Evolutionary conservation across 2,797 vertebrate genomes (phyloP).

Genomic region (Peromyscus aztecus): DNA sequence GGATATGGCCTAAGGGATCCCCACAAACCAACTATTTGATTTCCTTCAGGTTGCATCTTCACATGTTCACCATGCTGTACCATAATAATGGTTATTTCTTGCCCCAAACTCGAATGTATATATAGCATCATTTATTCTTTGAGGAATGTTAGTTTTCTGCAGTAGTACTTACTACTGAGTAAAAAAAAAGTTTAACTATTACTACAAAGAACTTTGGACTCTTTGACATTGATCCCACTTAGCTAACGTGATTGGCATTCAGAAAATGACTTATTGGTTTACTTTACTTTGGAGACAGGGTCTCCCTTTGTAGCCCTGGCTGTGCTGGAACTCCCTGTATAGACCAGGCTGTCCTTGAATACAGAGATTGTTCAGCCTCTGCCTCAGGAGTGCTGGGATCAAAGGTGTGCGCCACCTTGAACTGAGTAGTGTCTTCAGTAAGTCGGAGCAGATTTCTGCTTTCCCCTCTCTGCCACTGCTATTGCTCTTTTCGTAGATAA

Average conservation of each 20-base stretch:
- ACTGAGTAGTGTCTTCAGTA: conserved; percentile 2
- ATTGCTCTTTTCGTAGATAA: neutral
- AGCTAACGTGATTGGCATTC: neutral
- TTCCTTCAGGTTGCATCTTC: conserved; percentile 8
- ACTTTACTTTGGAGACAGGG: neutral
- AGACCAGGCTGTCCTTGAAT: neutral
- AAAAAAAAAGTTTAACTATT: neutral
- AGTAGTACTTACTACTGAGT: neutral
- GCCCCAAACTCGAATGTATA: neutral
- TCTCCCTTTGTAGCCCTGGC: neutral
- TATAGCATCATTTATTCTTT: neutral
- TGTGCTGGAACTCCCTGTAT: neutral
- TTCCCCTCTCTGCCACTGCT: neutral
- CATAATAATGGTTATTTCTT: neutral
- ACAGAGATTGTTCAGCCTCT: neutral
- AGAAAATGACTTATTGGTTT: conserved; percentile 29
- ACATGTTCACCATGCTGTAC: neutral
- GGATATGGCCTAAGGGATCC: neutral
- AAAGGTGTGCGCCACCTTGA: neutral
- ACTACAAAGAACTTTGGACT: neutral
- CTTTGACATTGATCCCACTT: neutral
- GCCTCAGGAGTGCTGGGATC: neutral
- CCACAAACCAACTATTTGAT: neutral
- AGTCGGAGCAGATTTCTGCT: neutral
- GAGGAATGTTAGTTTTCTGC: conserved; percentile 28